Conservation (phyloP, 1,140 invertebrate genomes). For the Ceratina japonica region DNA sequence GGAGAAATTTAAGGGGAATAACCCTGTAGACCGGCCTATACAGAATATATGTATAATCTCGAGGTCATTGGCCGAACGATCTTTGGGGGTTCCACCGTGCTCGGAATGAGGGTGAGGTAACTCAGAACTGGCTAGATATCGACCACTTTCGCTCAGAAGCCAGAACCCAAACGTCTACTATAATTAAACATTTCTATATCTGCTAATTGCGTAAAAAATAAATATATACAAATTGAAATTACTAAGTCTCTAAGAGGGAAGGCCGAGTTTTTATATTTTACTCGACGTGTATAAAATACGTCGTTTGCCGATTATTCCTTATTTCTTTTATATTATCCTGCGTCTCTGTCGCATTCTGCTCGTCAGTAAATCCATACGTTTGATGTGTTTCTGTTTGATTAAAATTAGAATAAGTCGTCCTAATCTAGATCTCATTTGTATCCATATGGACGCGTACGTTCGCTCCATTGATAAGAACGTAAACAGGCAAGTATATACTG, state of each 20-base stretch:
- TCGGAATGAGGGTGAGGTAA: constrained; percentile 67
- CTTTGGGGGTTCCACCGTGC: constrained; percentile 71
- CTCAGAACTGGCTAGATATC: constrained; percentile 62
- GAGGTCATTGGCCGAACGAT: constrained; percentile 76
- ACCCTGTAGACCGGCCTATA: constrained; percentile 51
- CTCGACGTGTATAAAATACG: neutral
- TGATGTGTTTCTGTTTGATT: too few relatives aligned
- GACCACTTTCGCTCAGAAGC: constrained; percentile 62
- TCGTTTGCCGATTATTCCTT: too few relatives aligned
- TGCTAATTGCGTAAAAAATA: neutral
- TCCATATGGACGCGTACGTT: too few relatives aligned
- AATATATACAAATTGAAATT: neutral
- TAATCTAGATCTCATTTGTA: too few relatives aligned
- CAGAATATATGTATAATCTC: constrained; percentile 66
- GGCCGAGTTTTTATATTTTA: too few relatives aligned
- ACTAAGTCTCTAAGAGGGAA: too few relatives aligned
- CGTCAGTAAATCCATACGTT: too few relatives aligned
- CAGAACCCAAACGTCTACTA: constrained; percentile 30
- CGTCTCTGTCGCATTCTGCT: too few relatives aligned
- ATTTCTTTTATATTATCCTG: too few relatives aligned
- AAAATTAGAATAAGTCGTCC: too few relatives aligned
- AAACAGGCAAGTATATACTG: too few relatives aligned
- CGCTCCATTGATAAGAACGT: too few relatives aligned
- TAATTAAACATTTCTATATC: constrained; percentile 31
- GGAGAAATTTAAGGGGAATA: constrained; percentile 43